Base-by-base conservation (phyloP, 2,888 invertebrate genomes). In the Drosophila anomalipes region DNA sequence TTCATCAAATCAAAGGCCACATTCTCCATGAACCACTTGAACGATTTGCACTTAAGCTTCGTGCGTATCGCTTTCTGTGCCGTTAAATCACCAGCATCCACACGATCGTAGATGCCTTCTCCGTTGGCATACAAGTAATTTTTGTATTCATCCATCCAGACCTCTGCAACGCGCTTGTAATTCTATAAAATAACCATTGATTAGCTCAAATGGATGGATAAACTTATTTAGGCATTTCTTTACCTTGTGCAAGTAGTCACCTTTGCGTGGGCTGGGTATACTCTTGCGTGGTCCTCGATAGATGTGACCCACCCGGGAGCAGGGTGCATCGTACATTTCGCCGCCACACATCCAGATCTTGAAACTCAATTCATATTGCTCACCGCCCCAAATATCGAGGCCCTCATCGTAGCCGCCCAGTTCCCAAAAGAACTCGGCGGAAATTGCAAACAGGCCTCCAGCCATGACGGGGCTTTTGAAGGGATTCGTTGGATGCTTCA, bases 101-200 rank as follows among this genome's bases (percentile, higher is more conserved):
- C 94, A 1, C 92, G 91, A 28, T 95, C 94, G 91, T 97, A 97
- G 91, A 97, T 96, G 6, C 92, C 92, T 0, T 98, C 97, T 12
- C 97, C 94, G 6, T 98, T 95, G 75, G 95, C 94, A 94, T 99
- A 99, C 77, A 99, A 93, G 92, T 96, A 96, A 82, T 98, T 95
- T 6, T 97, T 97, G 93, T 98, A 99, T 91, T 99, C 99, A 92
- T 99, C 99, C 99, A 99, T 99, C 99, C 99, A 99, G 5, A 99
- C 99, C 90, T 98, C 98, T 0, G 99, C 98, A 0, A 99, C 99
- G 71, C 99, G 95, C 52, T 96, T 95, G 93, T 98, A 98, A 93
- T 99, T 99, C 97, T 97, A 62, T 0, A 63, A 58, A 12, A 33
- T 16, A 41, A 32, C 7, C 9, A 22, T n/a, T 26, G 6, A 16